A percentile compares a stretch with the other conserved stretches of the same genome.
phyloP scores from a whole-genome alignment of 30 jellyfish, hydroid and myxozoan genomes.

The Chironex yamaguchii region DNA sequence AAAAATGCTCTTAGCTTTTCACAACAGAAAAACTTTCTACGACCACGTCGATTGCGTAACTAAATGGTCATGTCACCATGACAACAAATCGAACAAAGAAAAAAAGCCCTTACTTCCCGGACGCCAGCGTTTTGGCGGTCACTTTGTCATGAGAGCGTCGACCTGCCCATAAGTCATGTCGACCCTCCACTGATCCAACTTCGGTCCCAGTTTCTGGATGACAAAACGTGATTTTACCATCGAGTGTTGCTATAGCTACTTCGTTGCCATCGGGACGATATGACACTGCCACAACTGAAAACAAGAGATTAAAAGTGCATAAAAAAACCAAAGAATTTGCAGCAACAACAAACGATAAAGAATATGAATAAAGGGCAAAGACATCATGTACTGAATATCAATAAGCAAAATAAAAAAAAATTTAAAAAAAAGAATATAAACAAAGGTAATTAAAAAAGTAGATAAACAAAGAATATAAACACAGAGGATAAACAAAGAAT shows the following conservation, averaged over 20 bases:
- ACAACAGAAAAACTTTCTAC: too few relatives aligned
- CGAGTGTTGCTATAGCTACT: constrained; percentile 86
- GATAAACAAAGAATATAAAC: too few relatives aligned
- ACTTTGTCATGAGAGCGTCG: constrained; percentile 82
- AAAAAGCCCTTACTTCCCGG: constrained; percentile 70
- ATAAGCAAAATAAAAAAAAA: too few relatives aligned
- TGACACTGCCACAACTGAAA: constrained; percentile 85
- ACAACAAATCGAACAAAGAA: neutral
- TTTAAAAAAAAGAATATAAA: too few relatives aligned
- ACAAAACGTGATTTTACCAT: constrained; percentile 94
- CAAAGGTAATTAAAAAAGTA: too few relatives aligned
- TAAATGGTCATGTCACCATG: too few relatives aligned
- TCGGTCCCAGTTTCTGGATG: constrained; percentile 74
- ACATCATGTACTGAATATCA: neutral
- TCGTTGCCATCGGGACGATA: constrained; percentile 92
- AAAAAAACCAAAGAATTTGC: neutral
- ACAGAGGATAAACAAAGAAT: too few relatives aligned
- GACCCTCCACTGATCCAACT: constrained; percentile 89
- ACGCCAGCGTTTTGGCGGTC: constrained; percentile 72
- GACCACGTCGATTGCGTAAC: too few relatives aligned
- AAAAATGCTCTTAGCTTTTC: too few relatives aligned
- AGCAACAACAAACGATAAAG: too few relatives aligned
- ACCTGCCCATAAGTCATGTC: constrained; percentile 89
- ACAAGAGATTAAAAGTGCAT: neutral
- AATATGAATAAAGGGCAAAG: too few relatives aligned